Evolutionary conservation across 2,797 vertebrate genomes (phyloP), one percentile per base, ranked within the genome.

Genomic region (Yasuhikotakia modesta): DNA sequence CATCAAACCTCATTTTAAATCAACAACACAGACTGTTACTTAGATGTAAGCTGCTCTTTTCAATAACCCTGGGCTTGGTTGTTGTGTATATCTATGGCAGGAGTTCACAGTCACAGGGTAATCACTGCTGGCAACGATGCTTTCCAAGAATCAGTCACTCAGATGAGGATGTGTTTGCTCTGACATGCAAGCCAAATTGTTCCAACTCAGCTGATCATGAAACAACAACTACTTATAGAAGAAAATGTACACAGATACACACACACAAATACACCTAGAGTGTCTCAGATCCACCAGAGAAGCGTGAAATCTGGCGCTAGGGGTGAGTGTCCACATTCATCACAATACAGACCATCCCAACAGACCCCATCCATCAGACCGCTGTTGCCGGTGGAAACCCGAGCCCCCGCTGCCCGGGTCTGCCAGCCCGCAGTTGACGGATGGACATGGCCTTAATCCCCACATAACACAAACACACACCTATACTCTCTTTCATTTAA

Each of bases 351-450:
- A 88, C 85, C 87, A 89, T 90, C 92, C 88, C 87, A 90, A 89
- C 90, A 84, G 82, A 89, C 87, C 88, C 88, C 90, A 91, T 92
- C 90, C 88, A 93, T 92, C 90, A 90, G 70, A 80, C 87, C 87
- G 24, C 85, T 85, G 87, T 90, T 92, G 91, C 89, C 87, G 85
- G 86, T 86, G 88, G 91, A 92, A 93, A 91, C 68, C 87, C 81
- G 86, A 89, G 90, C 86, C 89, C 80, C 57, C 52, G 35, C 69
- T 84, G 89, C 85, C 88, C 79, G 84, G 86, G 84, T 85, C 81
- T 88, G 52, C 83, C 88, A 90, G 87, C 91, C 86, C 86, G 88
- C 86, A 81, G 66, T 85, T 88, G 90, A 92, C 88, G 80, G 86
- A 86, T 85, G 82, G 78, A 70, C 76, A 60, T 68, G 88, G 86